Conservation (phyloP, 2,888 invertebrate species). For the Dysmachus trigonus region DNA sequence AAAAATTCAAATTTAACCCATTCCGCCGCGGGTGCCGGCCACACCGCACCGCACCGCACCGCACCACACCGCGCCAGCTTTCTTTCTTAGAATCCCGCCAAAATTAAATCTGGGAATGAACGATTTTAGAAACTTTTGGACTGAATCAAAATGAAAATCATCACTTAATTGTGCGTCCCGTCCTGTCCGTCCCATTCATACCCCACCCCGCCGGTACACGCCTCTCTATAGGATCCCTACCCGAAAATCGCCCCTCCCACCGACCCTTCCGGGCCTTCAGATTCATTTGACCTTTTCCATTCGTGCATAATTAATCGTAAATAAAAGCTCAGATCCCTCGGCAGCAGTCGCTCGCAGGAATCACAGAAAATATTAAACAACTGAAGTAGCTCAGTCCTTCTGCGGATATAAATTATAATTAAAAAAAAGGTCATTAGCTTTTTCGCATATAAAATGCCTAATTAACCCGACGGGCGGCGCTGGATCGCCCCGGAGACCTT, state of each 20-base stretch:
- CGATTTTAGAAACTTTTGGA: background rate
- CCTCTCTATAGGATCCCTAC: background rate
- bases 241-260: background rate
- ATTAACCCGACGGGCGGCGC: conserved; percentile 38
- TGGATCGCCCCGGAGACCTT: conserved; percentile 6
- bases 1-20: background rate
- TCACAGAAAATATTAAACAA: conserved; percentile 27
- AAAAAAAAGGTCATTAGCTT: conserved; percentile 42
- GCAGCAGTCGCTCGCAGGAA: conserved; percentile 13
- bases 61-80: background rate
- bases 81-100: background rate
- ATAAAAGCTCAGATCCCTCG: conserved; percentile 17
- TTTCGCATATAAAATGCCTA: conserved; percentile 42
- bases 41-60: too few relatives aligned
- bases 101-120: conserved; percentile 10
- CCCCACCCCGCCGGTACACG: background rate
- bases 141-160: conserved; percentile 29
- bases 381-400: conserved; percentile 8
- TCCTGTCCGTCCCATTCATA: background rate
- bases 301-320: conserved; percentile 41
- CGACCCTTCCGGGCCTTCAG: background rate
- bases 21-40: background rate
- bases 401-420: conserved; percentile 40
- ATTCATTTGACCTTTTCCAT: conserved; percentile 34
- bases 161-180: conserved; percentile 7